phyloP scores from a whole-genome alignment of 2,113 vertebrate species.

The Gasterosteus aculeatus region DNA sequence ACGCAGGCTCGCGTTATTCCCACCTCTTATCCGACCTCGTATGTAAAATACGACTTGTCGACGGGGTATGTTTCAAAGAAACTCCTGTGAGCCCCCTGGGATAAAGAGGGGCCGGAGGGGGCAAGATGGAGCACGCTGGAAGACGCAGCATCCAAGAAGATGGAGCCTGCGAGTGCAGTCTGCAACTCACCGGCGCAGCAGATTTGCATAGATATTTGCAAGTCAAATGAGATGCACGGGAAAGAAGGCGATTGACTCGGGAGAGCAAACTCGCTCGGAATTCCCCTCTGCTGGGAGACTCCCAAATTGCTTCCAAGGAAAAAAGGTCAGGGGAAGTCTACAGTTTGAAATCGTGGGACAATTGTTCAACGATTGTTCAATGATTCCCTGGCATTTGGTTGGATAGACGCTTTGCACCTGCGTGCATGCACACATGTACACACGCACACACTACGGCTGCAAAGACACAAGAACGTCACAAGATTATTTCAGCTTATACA shows the following conservation, averaged over 20 bases:
- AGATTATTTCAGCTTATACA: not conserved
- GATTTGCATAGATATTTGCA: constrained; percentile 75
- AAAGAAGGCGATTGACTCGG: constrained; percentile 37
- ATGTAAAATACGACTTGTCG: constrained; percentile 41
- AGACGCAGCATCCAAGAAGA: constrained; percentile 56
- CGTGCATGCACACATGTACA: not conserved
- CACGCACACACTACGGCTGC: not conserved
- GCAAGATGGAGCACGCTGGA: constrained; percentile 10
- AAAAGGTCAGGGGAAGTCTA: not conserved
- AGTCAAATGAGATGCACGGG: constrained; percentile 68
- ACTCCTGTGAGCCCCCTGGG: not conserved
- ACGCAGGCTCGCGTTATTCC: constrained; percentile 4
- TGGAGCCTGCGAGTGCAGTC: constrained; percentile 26
- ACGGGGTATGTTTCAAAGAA: constrained; percentile 26
- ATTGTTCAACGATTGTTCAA: not conserved
- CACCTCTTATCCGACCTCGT: constrained; percentile 28
- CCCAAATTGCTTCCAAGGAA: constrained; percentile 37
- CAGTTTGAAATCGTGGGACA: not conserved
- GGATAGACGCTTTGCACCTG: not conserved
- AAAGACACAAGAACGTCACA: not conserved
- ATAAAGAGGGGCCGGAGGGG: not conserved
- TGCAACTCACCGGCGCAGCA: constrained; percentile 5
- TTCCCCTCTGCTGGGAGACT: constrained; percentile 50
- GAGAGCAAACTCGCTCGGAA: constrained; percentile 47
- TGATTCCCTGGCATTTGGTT: not conserved